A percentile compares a stretch with the other conserved stretches of the same genome.
Conservation (phyloP, 2,113 vertebrate species). For the Coracopsis vasa region DNA sequence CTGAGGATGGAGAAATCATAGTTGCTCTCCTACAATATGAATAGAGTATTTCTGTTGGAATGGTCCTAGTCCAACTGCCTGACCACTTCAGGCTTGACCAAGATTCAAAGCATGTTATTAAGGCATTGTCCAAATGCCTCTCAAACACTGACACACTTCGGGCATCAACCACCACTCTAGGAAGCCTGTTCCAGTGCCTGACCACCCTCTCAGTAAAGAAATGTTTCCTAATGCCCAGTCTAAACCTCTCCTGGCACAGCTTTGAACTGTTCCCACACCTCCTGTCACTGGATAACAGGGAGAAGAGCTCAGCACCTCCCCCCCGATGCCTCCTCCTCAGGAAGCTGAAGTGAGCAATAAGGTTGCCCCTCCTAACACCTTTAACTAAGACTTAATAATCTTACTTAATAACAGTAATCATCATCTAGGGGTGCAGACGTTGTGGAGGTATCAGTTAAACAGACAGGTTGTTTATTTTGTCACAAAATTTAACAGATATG, state of each 20-base stretch:
- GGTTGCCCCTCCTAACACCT: neutral
- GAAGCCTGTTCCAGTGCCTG: neutral
- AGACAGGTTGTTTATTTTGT: neutral
- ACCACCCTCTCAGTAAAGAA: neutral
- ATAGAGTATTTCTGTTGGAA: neutral
- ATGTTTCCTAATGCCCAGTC: neutral
- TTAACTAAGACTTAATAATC: neutral
- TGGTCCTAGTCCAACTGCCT: neutral
- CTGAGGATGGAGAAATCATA: neutral
- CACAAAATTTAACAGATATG: neutral
- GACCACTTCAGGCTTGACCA: neutral
- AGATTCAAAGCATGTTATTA: neutral
- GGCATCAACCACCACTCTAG: neutral
- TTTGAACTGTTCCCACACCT: neutral
- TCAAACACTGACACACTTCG: neutral
- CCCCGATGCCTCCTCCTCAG: neutral
- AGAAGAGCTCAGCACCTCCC: neutral
- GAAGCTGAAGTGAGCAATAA: neutral
- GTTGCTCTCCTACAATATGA: neutral
- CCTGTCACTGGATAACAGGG: neutral
- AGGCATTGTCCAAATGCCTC: neutral
- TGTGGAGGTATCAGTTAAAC: neutral
- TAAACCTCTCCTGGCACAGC: neutral
- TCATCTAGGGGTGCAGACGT: neutral
- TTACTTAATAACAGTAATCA: neutral